phyloP scores from a whole-genome alignment of 2,888 invertebrate species.

The Acleris holmiana region DNA sequence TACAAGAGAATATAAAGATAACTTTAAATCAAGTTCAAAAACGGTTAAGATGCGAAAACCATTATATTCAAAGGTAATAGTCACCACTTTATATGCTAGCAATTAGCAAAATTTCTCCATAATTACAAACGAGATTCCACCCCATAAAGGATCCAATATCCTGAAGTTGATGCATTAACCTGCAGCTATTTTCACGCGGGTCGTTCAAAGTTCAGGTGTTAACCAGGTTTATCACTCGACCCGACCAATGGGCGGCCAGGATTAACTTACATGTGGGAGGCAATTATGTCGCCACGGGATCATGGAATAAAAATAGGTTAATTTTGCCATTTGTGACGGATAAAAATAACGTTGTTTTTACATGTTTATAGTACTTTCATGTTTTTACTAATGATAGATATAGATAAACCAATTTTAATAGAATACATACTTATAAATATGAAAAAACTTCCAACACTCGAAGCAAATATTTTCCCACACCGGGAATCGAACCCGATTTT shows the following conservation, averaged over 20 bases:
- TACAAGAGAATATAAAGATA: too few species aligned
- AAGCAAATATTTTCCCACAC: too few species aligned
- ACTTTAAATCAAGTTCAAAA: background rate
- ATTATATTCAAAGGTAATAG: background rate
- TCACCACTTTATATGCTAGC: conserved; percentile 21
- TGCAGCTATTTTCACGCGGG: conserved; percentile 36
- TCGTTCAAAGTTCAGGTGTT: conserved; percentile 40
- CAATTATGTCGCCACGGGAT: conserved; percentile 1
- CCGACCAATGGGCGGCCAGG: conserved; percentile 30
- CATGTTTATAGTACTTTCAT: too few species aligned
- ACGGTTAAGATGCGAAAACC: background rate
- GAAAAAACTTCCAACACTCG: too few species aligned
- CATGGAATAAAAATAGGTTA: background rate
- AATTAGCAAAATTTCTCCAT: conserved; percentile 25
- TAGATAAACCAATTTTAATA: too few species aligned
- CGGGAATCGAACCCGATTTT: too few species aligned
- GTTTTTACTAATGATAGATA: too few species aligned
- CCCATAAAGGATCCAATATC: conserved; percentile 32
- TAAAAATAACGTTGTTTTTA: too few species aligned
- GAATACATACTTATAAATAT: too few species aligned
- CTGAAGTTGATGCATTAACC: conserved; percentile 35
- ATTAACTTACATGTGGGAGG: conserved; percentile 17
- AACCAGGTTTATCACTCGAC: conserved; percentile 39
- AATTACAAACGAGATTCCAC: conserved; percentile 25
- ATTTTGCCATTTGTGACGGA: background rate